These are phyloP conservation scores for Melieria omissa DNA, from an alignment of 2,888 invertebrate genomes.

Conservation along the genomic window DNA sequence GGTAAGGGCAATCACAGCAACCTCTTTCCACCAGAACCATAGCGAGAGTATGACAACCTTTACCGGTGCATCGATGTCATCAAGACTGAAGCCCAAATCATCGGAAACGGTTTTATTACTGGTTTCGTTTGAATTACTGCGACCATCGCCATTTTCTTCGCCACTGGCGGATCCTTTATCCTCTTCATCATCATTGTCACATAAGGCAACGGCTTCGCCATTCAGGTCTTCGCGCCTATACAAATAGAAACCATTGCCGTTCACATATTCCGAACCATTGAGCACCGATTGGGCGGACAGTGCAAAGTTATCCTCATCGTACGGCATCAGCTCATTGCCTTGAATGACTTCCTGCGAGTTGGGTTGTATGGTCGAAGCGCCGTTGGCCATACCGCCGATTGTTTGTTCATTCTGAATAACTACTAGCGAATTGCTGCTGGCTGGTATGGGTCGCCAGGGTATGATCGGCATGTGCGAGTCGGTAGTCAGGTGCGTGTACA, in stretches of 20 bases:
- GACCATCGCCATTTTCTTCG: neutral
- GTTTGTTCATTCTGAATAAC: constrained; percentile 49
- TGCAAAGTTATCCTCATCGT: constrained; percentile 66
- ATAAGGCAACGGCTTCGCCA: constrained; percentile 33
- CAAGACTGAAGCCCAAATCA: constrained; percentile 61
- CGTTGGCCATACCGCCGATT: constrained; percentile 25
- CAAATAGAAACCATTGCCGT: constrained; percentile 84
- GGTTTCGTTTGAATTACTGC: constrained; percentile 41
- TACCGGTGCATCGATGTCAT: constrained; percentile 72
- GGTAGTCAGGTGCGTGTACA: constrained; percentile 58
- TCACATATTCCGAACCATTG: constrained; percentile 78
- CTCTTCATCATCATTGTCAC: constrained; percentile 41
- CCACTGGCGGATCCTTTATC: constrained; percentile 37
- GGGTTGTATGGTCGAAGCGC: neutral
- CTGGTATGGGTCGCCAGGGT: constrained; percentile 81
- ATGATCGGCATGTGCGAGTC: constrained; percentile 66
- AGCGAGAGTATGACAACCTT: constrained; percentile 79
- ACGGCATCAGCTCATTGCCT: constrained; percentile 57
- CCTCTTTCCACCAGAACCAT: constrained; percentile 89
- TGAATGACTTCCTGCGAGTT: constrained; percentile 36
- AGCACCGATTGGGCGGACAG: constrained; percentile 78
- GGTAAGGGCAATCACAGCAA: constrained; percentile 78
- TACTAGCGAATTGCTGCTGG: constrained; percentile 67
- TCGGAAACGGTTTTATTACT: constrained; percentile 45
- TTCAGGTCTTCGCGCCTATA: constrained; percentile 69